These are phyloP conservation scores for Euthynnus affinis DNA, from an alignment of 2,797 vertebrate genomes.

Conservation along the genomic window DNA sequence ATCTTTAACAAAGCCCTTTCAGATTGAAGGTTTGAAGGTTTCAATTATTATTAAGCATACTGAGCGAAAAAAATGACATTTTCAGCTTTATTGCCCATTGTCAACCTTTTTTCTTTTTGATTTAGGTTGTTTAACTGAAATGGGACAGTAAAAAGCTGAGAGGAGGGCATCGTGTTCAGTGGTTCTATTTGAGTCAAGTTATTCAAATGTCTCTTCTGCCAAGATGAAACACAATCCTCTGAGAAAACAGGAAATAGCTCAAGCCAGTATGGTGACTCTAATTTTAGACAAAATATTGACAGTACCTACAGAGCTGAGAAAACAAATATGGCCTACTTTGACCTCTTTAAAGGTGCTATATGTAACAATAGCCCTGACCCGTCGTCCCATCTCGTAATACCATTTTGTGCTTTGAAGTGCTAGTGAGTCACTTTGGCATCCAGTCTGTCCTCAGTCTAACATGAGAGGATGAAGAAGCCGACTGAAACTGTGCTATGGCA, in stretches of 20 bases:
- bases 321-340: background rate
- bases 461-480: too few species aligned
- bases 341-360: background rate
- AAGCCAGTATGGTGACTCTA: background rate
- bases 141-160: background rate
- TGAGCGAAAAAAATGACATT: background rate
- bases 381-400: too few species aligned
- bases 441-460: too few species aligned
- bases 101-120: background rate
- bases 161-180: background rate
- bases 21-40: conserved; percentile 4
- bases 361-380: too few species aligned
- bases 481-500: too few species aligned
- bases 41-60: background rate
- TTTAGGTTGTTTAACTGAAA: conserved; percentile 1
- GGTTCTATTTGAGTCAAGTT: background rate
- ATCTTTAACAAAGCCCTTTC: background rate
- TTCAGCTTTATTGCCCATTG: background rate
- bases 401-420: too few species aligned
- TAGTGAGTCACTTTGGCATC: too few species aligned
- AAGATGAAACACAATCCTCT: conserved; percentile 12
- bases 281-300: conserved; percentile 38
- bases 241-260: conserved; percentile 52
- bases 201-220: conserved; percentile 5
- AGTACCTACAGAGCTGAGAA: background rate